phyloP scores from a whole-genome alignment of 1,140 invertebrate genomes.

The Helicoverpa zea region DNA sequence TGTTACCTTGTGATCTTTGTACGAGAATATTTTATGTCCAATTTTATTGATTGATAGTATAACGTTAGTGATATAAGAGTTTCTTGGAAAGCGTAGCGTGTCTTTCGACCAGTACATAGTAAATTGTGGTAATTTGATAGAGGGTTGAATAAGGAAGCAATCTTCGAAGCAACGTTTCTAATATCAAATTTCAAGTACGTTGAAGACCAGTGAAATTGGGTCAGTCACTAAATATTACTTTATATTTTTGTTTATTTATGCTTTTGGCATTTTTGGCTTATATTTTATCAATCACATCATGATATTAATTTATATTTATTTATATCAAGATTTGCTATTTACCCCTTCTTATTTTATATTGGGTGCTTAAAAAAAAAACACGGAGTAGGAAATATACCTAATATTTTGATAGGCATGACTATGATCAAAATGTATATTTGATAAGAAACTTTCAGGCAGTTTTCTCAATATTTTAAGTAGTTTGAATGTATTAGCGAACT shows the following conservation, averaged over 20 bases:
- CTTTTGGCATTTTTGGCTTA: too few relatives aligned
- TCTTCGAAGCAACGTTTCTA: not conserved
- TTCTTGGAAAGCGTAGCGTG: constrained; percentile 21
- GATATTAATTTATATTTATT: too few relatives aligned
- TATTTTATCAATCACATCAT: too few relatives aligned
- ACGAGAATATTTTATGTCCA: constrained; percentile 11
- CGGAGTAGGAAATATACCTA: too few relatives aligned
- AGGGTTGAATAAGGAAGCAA: not conserved
- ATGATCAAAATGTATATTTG: not conserved
- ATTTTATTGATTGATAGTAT: constrained; percentile 29
- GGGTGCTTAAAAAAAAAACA: too few relatives aligned
- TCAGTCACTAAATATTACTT: too few relatives aligned
- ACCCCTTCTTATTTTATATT: too few relatives aligned
- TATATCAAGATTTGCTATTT: too few relatives aligned
- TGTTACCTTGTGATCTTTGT: constrained; percentile 34
- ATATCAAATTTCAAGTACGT: not conserved
- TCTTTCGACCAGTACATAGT: constrained; percentile 4
- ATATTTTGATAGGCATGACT: too few relatives aligned
- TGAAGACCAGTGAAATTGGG: too few relatives aligned
- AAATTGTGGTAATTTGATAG: constrained; percentile 21
- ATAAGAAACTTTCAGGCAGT: not conserved
- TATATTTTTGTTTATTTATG: too few relatives aligned
- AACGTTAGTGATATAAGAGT: not conserved
- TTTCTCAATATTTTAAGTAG: constrained; percentile 16
- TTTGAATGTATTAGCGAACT: not conserved